Conservation (phyloP, 2,113 vertebrate genomes). For the Peromyscus polionotus region DNA sequence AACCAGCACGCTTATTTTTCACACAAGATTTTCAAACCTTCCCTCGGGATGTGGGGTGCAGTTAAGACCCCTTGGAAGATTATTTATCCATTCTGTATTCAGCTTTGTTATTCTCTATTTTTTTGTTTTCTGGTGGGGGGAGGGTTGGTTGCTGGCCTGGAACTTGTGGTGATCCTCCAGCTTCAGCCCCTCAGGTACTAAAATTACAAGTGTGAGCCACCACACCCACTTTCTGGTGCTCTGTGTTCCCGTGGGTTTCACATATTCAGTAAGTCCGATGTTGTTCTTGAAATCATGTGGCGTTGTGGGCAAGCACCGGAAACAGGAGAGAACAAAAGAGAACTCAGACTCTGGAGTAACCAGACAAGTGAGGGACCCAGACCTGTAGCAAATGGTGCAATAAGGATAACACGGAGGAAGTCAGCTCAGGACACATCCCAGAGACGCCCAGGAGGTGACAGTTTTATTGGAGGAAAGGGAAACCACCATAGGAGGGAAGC, state of each 20-base stretch:
- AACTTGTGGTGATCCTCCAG: background rate
- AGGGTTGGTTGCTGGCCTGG: background rate
- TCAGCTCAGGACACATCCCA: background rate
- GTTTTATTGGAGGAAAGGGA: background rate
- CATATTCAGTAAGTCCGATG: background rate
- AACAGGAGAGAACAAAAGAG: background rate
- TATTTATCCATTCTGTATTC: background rate
- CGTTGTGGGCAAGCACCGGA: background rate
- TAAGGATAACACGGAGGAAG: background rate
- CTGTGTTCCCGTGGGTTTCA: background rate
- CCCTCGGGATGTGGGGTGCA: background rate
- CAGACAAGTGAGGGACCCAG: background rate
- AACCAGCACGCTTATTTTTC: constrained; percentile 55
- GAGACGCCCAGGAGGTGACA: background rate
- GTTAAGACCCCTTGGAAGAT: background rate
- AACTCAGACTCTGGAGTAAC: background rate
- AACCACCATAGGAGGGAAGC: background rate
- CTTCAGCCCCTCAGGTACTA: background rate
- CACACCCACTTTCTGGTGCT: background rate
- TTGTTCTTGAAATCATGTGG: background rate
- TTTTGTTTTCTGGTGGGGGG: background rate
- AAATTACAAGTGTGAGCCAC: background rate
- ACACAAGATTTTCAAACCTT: background rate
- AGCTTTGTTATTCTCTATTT: constrained; percentile 12
- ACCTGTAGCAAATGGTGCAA: background rate